Percentiles rank a stretch among this genome's conserved stretches.
phyloP scores from a whole-genome alignment of 92 coral and sea anemone species.

The Isaurus tuberculatus region DNA sequence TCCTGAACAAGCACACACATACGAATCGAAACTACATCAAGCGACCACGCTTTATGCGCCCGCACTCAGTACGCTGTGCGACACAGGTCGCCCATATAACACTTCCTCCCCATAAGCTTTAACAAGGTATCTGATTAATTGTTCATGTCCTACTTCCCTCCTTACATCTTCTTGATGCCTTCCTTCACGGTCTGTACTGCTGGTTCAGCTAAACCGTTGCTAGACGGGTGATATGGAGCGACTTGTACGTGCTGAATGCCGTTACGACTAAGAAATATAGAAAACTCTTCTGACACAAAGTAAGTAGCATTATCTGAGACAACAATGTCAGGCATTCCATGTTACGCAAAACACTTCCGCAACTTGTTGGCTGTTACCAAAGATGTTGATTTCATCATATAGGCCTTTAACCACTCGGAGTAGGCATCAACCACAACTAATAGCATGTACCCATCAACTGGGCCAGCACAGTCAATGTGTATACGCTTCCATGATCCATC shows the following conservation, averaged over 20 bases:
- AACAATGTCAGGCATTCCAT: slow-evolving; percentile 42
- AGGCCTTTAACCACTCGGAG: slow-evolving; percentile 34
- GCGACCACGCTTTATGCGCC: too few relatives aligned
- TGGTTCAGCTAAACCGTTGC: slow-evolving; percentile 29
- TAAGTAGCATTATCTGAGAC: slow-evolving; percentile 33
- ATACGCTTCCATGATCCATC: slow-evolving; percentile 10
- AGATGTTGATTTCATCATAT: slow-evolving; percentile 35
- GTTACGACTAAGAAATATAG: slow-evolving; percentile 20
- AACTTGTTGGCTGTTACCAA: slow-evolving; percentile 39
- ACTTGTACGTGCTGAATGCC: slow-evolving; percentile 10
- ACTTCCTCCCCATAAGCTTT: too few relatives aligned
- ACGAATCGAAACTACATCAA: too few relatives aligned
- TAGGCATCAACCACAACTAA: slow-evolving; percentile 29
- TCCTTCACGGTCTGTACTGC: slow-evolving; percentile 44
- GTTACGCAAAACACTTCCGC: slow-evolving; percentile 37
- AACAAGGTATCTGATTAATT: too few relatives aligned
- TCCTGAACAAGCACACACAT: not conserved
- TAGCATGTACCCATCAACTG: slow-evolving; percentile 34
- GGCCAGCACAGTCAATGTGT: slow-evolving; percentile 43
- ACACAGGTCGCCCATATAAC: too few relatives aligned
- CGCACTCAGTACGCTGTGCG: too few relatives aligned
- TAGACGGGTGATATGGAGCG: slow-evolving; percentile 13
- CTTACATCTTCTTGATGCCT: slow-evolving; percentile 17
- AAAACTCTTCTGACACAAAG: slow-evolving; percentile 15
- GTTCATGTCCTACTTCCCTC: too few relatives aligned